Evolutionary conservation across 2,113 vertebrate species (phyloP).

Genomic region (Nibea albiflora): DNA sequence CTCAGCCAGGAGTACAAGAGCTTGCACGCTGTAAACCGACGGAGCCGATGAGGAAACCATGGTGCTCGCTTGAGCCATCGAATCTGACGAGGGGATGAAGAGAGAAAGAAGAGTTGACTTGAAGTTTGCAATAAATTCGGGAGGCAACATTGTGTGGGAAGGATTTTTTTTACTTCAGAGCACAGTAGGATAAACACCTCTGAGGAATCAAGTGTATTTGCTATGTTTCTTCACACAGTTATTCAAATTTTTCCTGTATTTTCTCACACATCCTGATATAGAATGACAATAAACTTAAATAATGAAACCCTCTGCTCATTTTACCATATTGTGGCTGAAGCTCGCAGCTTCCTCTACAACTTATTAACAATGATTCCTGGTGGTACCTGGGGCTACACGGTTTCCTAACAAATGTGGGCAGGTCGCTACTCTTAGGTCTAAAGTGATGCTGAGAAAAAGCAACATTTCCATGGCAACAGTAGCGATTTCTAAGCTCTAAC

Average conservation of each 20-base stretch:
- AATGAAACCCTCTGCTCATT: background rate
- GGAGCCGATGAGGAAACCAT: conserved; percentile 96
- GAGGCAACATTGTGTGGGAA: background rate
- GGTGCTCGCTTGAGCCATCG: conserved; percentile 82
- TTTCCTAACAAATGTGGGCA: background rate
- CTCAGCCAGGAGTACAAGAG: conserved; percentile 94
- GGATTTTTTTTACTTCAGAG: no score
- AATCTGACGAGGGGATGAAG: conserved; percentile 77
- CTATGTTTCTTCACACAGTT: background rate
- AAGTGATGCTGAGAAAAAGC: background rate
- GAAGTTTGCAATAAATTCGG: background rate
- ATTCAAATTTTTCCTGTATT: background rate
- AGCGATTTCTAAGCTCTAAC: background rate
- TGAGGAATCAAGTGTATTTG: no score
- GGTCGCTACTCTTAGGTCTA: background rate
- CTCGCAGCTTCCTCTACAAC: background rate
- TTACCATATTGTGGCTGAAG: background rate
- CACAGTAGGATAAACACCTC: no score
- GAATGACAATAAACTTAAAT: background rate
- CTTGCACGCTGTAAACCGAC: conserved; percentile 95
- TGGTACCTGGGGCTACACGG: background rate
- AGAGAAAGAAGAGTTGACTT: conserved; percentile 1
- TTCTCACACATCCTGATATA: background rate
- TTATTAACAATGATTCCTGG: background rate
- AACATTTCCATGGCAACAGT: background rate